phyloP scores from a whole-genome alignment of 2,113 vertebrate genomes.

The Cyanocitta stelleri region DNA sequence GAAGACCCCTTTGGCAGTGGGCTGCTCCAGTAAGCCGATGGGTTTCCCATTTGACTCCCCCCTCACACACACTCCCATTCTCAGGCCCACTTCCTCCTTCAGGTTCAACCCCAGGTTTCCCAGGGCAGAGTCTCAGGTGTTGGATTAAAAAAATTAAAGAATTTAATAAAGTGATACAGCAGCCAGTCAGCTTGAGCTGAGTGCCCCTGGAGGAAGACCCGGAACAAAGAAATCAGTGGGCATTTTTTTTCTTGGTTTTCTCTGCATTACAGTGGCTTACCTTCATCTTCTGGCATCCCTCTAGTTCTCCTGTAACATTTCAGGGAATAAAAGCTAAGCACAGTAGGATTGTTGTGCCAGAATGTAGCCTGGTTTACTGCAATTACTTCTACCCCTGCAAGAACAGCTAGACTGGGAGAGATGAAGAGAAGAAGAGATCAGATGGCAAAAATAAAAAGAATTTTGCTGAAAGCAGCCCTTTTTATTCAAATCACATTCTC shows the following conservation, averaged over 20 bases:
- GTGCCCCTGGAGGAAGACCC: neutral
- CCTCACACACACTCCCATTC: neutral
- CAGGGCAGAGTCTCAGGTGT: neutral
- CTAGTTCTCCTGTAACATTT: neutral
- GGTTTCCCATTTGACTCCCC: neutral
- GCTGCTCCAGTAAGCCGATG: neutral
- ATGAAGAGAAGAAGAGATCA: neutral
- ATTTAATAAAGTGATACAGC: neutral
- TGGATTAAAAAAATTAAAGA: neutral
- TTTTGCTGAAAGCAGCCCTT: neutral
- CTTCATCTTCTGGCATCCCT: neutral
- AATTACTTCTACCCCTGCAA: neutral
- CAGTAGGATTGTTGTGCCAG: neutral
- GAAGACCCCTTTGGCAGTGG: neutral
- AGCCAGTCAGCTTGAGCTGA: neutral
- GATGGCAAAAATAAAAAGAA: conserved; percentile 1
- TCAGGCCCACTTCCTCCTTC: neutral
- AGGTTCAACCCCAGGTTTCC: neutral
- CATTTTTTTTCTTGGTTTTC: neutral
- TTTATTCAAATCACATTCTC: neutral
- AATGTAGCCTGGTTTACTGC: neutral
- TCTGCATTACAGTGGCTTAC: neutral
- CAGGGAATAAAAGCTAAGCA: neutral
- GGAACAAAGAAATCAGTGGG: neutral
- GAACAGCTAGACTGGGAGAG: neutral